Conservation (phyloP, 2,888 invertebrate species). For the Hyposoter didymator region DNA sequence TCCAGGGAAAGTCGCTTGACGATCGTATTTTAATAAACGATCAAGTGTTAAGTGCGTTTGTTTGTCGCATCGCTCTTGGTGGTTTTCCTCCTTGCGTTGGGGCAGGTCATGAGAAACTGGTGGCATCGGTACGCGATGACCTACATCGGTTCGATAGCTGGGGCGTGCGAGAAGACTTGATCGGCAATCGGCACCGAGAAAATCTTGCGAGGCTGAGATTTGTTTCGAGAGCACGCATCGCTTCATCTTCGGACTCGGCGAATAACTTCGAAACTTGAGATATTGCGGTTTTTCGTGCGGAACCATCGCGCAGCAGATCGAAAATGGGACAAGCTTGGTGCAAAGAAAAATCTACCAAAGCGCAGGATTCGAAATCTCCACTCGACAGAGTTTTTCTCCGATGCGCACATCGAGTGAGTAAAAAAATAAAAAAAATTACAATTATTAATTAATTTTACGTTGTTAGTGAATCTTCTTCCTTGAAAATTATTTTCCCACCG, state of each 20-base stretch:
- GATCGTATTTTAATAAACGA: conserved; percentile 11
- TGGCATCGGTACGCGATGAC: conserved; percentile 75
- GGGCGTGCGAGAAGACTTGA: conserved; percentile 59
- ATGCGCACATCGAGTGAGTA: conserved; percentile 82
- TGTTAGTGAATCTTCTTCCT: too few species aligned
- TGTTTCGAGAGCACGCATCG: background rate
- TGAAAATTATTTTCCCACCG: background rate
- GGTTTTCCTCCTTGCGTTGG: conserved; percentile 71
- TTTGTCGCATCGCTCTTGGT: conserved; percentile 32
- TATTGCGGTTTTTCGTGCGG: conserved; percentile 24
- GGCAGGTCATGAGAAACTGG: conserved; percentile 79
- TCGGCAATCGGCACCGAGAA: conserved; percentile 49
- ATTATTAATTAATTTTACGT: background rate
- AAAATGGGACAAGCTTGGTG: conserved; percentile 84
- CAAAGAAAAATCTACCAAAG: conserved; percentile 82
- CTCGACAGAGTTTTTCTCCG: conserved; percentile 83
- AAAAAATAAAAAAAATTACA: background rate
- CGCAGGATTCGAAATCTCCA: conserved; percentile 83
- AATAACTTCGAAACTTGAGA: background rate
- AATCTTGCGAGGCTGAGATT: conserved; percentile 53
- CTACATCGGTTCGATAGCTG: conserved; percentile 71
- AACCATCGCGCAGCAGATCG: conserved; percentile 55
- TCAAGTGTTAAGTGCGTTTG: conserved; percentile 25
- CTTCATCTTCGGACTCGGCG: background rate
- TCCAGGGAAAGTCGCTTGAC: conserved; percentile 6